A percentile compares a stretch with the other conserved stretches of the same genome.
Conservation (phyloP, 2,888 invertebrate species). For the Ametastegia equiseti region DNA sequence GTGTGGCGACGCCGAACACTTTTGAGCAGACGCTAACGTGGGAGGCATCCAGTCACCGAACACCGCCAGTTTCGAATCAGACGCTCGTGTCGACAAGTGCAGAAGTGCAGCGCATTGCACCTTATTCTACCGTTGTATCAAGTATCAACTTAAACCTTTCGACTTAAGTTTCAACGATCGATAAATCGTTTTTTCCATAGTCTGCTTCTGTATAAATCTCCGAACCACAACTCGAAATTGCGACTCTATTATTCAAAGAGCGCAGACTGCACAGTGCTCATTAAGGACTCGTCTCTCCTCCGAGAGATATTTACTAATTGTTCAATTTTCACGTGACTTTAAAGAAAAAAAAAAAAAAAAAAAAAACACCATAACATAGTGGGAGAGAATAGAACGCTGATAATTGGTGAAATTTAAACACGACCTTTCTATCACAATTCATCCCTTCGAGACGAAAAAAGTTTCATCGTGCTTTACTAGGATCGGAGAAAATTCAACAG, state of each 20-base stretch:
- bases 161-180: background rate
- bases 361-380: background rate
- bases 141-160: background rate
- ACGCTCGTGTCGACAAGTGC: slow-evolving; percentile 41
- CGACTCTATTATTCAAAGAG: background rate
- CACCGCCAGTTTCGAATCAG: slow-evolving; percentile 48
- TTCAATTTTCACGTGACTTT: background rate
- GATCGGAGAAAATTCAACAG: background rate
- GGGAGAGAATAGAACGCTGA: background rate
- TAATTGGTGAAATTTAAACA: background rate
- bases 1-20: slow-evolving; percentile 41
- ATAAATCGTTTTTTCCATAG: background rate
- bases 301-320: background rate
- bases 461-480: slow-evolving; percentile 7
- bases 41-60: slow-evolving; percentile 19
- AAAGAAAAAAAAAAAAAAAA: background rate
- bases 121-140: background rate
- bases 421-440: slow-evolving; percentile 3
- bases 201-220: background rate
- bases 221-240: background rate
- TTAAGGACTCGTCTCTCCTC: background rate
- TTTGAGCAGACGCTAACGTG: slow-evolving; percentile 30
- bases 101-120: slow-evolving; percentile 15
- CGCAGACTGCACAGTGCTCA: background rate
- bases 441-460: background rate